These are phyloP conservation scores for Amphipoea lucens DNA, from an alignment of 2,888 invertebrate species.

Conservation along the genomic window DNA sequence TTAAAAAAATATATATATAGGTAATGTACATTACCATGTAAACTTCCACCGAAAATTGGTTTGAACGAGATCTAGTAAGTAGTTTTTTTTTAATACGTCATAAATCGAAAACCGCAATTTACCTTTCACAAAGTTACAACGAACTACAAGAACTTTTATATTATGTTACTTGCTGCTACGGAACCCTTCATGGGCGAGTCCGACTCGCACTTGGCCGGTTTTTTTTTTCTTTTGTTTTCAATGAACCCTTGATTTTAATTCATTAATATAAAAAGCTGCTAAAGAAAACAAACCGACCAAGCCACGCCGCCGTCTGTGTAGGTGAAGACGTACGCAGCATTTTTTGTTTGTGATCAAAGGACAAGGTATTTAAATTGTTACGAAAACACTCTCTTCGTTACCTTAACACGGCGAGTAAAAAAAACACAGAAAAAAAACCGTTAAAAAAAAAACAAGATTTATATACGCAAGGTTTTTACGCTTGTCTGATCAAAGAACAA, in stretches of 20 bases:
- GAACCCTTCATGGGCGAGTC: no score
- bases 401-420: neutral
- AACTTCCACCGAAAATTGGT: no score
- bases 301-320: no score
- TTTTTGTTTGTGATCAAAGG: neutral
- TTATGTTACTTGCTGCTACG: no score
- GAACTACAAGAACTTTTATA: no score
- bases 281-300: neutral
- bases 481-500: constrained; percentile 19
- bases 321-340: neutral
- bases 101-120: no score
- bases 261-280: neutral
- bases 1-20: no score
- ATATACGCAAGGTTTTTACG: neutral
- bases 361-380: neutral
- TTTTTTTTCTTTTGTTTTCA: neutral
- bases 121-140: no score
- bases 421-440: neutral
- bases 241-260: neutral
- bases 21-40: no score
- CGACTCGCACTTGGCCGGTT: no score
- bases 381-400: constrained; percentile 24
- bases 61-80: no score
- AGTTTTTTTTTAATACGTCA: no score
- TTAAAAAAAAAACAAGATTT: neutral